Evolutionary conservation across 2,797 vertebrate species (phyloP).

Genomic region (Falco rusticolus): DNA sequence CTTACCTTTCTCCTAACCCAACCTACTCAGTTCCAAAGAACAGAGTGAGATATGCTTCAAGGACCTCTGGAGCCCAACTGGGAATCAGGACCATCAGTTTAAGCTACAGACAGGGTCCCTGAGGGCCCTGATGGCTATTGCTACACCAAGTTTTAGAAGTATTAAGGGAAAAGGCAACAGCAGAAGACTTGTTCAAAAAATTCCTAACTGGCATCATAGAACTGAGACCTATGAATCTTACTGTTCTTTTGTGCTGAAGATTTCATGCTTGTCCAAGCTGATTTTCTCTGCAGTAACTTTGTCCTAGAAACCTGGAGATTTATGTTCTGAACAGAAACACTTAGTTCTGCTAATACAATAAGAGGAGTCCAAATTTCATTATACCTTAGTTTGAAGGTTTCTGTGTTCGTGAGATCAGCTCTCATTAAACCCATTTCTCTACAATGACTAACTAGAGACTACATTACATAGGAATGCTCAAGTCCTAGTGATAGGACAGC

Average conservation of each 20-base stretch:
- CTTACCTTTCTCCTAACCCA: background rate
- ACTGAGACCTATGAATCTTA: background rate
- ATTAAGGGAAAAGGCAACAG: background rate
- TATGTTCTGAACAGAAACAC: background rate
- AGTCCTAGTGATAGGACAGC: background rate
- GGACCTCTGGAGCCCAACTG: background rate
- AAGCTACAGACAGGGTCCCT: background rate
- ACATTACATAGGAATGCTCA: background rate
- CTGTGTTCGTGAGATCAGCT: background rate
- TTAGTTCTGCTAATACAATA: background rate
- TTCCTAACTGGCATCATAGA: background rate
- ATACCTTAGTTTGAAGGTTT: background rate
- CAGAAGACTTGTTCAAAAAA: background rate
- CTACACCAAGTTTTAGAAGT: background rate
- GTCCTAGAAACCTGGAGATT: background rate
- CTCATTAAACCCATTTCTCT: background rate
- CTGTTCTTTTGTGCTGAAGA: background rate
- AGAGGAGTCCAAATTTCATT: background rate
- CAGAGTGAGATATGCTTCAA: background rate
- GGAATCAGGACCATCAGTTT: background rate
- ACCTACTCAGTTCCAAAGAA: background rate
- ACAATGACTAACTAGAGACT: background rate
- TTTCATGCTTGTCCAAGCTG: background rate
- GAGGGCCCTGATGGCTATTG: background rate
- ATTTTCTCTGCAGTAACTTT: background rate